phyloP scores from a whole-genome alignment of 2,888 invertebrate species.

The Orthonevra nobilis region DNA sequence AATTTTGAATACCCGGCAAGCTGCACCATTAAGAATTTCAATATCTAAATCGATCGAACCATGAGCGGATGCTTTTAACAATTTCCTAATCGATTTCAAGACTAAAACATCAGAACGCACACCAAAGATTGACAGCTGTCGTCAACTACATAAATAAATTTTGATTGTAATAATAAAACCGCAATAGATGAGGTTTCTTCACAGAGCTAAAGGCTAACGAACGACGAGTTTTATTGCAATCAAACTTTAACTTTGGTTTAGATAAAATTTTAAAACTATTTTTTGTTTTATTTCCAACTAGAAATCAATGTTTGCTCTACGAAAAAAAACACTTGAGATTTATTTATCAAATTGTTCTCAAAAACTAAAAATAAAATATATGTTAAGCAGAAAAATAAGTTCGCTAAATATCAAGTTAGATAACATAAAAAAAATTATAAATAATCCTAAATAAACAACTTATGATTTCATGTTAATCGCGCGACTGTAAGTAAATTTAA shows the following conservation, averaged over 20 bases:
- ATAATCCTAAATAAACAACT: constrained; percentile 43
- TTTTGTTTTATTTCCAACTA: too few relatives aligned
- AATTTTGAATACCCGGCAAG: constrained; percentile 15
- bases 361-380: constrained; percentile 8
- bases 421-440: constrained; percentile 60
- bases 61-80: constrained; percentile 32
- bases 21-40: constrained; percentile 19
- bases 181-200: not conserved
- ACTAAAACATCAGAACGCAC: not conserved
- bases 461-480: constrained; percentile 30
- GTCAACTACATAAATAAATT: not conserved
- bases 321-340: constrained; percentile 12
- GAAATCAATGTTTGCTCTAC: too few relatives aligned
- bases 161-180: not conserved
- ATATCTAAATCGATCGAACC: constrained; percentile 16
- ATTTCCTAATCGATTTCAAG: constrained; percentile 9
- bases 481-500: not conserved
- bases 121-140: constrained; percentile 10
- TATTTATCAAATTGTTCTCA: constrained; percentile 23
- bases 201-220: too few relatives aligned
- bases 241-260: not conserved
- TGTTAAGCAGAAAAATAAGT: constrained; percentile 8
- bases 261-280: too few relatives aligned
- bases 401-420: constrained; percentile 27
- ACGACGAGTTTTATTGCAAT: too few relatives aligned